Evolutionary conservation across 1,140 invertebrate species (phyloP), one percentile per base, ranked within the genome.

Genomic region (Nasonia giraulti): DNA sequence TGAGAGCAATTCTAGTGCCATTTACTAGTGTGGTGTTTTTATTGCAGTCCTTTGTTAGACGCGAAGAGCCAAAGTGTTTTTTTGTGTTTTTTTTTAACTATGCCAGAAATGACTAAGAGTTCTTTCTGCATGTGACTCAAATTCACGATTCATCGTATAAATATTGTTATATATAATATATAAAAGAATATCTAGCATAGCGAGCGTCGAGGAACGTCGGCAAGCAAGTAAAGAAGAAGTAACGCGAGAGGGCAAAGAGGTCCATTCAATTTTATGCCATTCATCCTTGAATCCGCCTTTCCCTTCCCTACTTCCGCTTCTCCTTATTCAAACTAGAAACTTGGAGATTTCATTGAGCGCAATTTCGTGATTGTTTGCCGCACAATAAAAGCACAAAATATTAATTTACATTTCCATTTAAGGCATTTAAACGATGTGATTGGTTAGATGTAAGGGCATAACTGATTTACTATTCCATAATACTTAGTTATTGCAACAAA

Each of bases 1-100:
- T 92, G 91, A 92, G 89, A 92, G 89, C 90, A 91, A 92, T 93
- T 94, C 90, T 93, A 93, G 93, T 94, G 93, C 93, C 93, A 94
- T 94, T 94, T 93, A 90, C 86, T 92, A 92, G 88, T 91, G 89
- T 93, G 93, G 92, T 93, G 90, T 92, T 93, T 92, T 90, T 89
- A 91, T 92, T 91, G 90, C 90, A 91, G 89, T 93, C 91, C 89
- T 91, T 90, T 89, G 88, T 91, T 91, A 92, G 87, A 90, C 88
- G 89, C 90, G 89, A 92, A 90, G 91, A 93, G 91, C 92, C 92
- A 93, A 93, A 94, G 92, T 93, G 90, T 94, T 93, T 87, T 87
- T 85, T 31, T 73, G 55, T 80, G 62, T 37, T 37, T 86, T 82
- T 88, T 91, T 90, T 90, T 88, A 91, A 91, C 88, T 90, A 88